Evolutionary conservation across 2,888 invertebrate genomes (phyloP).

Genomic region (Lithophane leautieri): DNA sequence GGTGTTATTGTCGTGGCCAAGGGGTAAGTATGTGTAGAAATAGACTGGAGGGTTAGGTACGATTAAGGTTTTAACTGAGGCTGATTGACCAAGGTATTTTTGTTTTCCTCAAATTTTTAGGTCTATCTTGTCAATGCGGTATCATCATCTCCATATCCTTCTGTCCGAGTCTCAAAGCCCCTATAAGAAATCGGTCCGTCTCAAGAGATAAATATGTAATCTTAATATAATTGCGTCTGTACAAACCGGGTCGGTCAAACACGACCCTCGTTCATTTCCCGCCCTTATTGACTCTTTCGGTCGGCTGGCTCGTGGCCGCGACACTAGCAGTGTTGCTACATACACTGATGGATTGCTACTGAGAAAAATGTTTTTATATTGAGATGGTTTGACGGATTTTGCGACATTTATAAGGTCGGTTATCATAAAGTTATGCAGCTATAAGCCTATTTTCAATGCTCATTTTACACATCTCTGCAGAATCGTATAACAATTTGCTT

Average conservation of each 20-base stretch:
- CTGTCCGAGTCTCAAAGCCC: constrained; percentile 67
- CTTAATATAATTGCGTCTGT: constrained; percentile 87
- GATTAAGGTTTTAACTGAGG: neutral
- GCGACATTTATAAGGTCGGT: neutral
- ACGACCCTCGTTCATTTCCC: constrained; percentile 75
- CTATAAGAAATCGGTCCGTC: constrained; percentile 85
- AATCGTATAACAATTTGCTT: neutral
- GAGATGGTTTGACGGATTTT: neutral
- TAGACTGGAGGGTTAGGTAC: neutral
- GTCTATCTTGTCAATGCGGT: constrained; percentile 15
- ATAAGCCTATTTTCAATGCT: neutral
- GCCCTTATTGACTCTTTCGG: constrained; percentile 84
- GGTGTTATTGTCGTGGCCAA: no score
- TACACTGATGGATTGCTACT: constrained; percentile 52
- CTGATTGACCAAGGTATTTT: neutral
- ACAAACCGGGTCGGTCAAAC: constrained; percentile 76
- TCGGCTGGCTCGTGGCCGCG: constrained; percentile 63
- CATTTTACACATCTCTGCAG: neutral
- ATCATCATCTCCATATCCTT: constrained; percentile 62
- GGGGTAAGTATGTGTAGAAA: neutral
- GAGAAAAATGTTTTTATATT: constrained; percentile 31
- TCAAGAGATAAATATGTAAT: constrained; percentile 89
- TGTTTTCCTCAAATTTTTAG: neutral
- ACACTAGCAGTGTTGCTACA: constrained; percentile 62
- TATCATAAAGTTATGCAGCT: neutral